Evolutionary conservation across 2,888 invertebrate species (phyloP), one percentile per base, ranked within the genome.

Genomic region (Leptothorax acervorum): DNA sequence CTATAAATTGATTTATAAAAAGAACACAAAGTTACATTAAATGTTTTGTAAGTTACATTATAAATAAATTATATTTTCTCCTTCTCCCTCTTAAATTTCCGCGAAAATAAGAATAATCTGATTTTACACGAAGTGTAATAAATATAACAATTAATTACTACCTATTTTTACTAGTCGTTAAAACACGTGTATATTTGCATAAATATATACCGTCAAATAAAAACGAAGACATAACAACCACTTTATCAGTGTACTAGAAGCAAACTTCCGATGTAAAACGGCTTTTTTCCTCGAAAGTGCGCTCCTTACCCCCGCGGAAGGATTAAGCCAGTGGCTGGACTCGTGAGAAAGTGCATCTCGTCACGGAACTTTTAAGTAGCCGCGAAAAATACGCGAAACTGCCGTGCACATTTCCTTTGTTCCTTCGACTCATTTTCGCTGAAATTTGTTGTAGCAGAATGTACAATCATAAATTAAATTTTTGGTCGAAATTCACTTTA

Each of bases 291-390:
- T 55, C 31, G 42, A 55, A 66, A 18, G 12, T 28, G 65, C 42
- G 6, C 42, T 31, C 28, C 55, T 62, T 55, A 3, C 55, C 31
- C n/a, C 31, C 45, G 68, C 31, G 45, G 28, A 74, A 81, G 60
- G 74, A 71, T 81, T 51, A 73, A 71, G 74, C 45, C 12, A 31
- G 45, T 48, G 45, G 28, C 60, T 57, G 23, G 73, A 62, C 48
- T 28, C 48, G 60, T 74, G 81, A 81, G 81, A 31, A 62, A 74
- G 74, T 81, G 62, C 81, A 73, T 62, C 74, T 74, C 81, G 74
- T 73, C 73, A 81, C 81, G 81, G 15, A 81, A 81, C 74, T 81
- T 81, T 81, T 62, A 81, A 81, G 74, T 81, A 81, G 39, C 60
- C 9, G 57, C 62, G 60, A 60, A 73, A 74, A 62, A 81, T 81